phyloP scores from a whole-genome alignment of 2,113 vertebrate genomes.

The Pungitius pungitius region DNA sequence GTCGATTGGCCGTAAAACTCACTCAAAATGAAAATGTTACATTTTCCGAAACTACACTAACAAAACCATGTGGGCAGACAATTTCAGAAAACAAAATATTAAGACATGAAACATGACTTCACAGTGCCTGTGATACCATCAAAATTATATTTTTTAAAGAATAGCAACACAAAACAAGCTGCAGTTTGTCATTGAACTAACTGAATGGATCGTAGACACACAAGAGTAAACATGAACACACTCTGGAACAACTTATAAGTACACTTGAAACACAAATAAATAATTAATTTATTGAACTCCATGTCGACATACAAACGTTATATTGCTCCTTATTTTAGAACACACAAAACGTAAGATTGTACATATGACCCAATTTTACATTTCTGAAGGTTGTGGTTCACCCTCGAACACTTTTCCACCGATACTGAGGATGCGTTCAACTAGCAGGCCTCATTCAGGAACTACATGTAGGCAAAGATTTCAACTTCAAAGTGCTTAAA shows the following conservation, averaged over 20 bases:
- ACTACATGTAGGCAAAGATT: slow-evolving; percentile 52
- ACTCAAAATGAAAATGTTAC: slow-evolving; percentile 14
- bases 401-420: slow-evolving; percentile 1
- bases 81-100: slow-evolving; percentile 13
- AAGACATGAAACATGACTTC: slow-evolving; percentile 33
- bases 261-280: slow-evolving; percentile 77
- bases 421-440: slow-evolving; percentile 18
- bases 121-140: slow-evolving; percentile 33
- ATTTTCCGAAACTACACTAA: not conserved
- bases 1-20: slow-evolving; percentile 27
- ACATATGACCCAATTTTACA: slow-evolving; percentile 15
- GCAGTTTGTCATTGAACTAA: not conserved
- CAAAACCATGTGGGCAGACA: slow-evolving; percentile 14
- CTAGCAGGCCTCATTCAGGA: slow-evolving; percentile 29
- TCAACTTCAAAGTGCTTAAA: slow-evolving; percentile 60
- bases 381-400: slow-evolving; percentile 4
- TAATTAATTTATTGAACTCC: slow-evolving; percentile 34
- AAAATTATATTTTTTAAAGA: slow-evolving; percentile 17
- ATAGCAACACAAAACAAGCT: slow-evolving; percentile 1
- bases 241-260: slow-evolving; percentile 59
- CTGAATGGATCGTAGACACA: slow-evolving; percentile 50
- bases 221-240: slow-evolving; percentile 51
- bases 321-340: slow-evolving; percentile 58
- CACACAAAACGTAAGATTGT: slow-evolving; percentile 32
- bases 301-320: slow-evolving; percentile 38